Evolutionary conservation across 2,797 vertebrate species (phyloP).

Genomic region (Jordanella pulchra): DNA sequence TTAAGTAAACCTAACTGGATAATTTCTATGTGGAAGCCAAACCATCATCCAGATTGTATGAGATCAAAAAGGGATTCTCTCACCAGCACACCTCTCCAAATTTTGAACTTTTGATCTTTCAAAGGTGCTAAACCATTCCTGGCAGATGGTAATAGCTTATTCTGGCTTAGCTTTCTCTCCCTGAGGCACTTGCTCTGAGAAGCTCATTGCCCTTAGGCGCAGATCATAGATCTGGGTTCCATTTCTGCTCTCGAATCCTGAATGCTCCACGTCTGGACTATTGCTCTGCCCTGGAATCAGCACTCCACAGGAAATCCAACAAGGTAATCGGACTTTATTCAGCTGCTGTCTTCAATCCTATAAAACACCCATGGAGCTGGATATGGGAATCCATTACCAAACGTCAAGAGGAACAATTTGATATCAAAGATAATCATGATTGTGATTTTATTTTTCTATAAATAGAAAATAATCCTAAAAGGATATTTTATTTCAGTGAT

Average conservation of each 20-base stretch:
- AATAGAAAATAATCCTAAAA: neutral
- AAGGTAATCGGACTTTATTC: conserved; percentile 31
- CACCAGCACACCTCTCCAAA: conserved; percentile 54
- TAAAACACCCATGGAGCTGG: conserved; percentile 35
- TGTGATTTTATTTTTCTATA: neutral
- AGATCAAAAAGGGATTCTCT: conserved; percentile 54
- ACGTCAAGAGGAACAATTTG: conserved; percentile 23
- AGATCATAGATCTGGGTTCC: conserved; percentile 68
- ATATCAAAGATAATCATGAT: conserved; percentile 8
- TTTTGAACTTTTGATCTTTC: conserved; percentile 68
- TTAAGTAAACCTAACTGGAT: conserved; percentile 58
- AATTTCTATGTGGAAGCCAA: conserved; percentile 57
- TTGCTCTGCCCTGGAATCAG: conserved; percentile 55
- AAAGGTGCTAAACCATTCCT: conserved; percentile 66
- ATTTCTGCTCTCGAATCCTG: conserved; percentile 62
- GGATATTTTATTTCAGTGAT: neutral
- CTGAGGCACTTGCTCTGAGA: conserved; percentile 67
- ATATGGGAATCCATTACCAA: conserved; percentile 56
- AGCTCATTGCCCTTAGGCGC: conserved; percentile 72
- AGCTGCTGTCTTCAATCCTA: conserved; percentile 35
- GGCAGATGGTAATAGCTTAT: conserved; percentile 76
- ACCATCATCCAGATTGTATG: conserved; percentile 22
- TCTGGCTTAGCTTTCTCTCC: conserved; percentile 73
- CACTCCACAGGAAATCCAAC: conserved; percentile 51
- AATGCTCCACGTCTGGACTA: conserved; percentile 51